Evolutionary conservation across 2,888 invertebrate genomes (phyloP).

Genomic region (Lepidonotus clava): DNA sequence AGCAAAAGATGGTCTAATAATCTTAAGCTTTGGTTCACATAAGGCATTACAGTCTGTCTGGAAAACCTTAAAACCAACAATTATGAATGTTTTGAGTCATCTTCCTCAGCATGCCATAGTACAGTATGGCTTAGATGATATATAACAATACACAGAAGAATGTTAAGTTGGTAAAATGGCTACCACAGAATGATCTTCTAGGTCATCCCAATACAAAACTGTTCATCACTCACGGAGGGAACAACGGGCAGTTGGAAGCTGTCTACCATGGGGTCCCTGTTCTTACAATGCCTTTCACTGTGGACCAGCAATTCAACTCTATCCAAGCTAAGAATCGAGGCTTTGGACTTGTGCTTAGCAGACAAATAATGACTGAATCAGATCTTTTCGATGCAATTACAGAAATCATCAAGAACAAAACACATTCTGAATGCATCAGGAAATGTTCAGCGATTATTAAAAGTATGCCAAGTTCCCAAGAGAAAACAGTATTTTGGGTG

Average conservation of each 20-base stretch:
- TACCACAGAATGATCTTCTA: constrained; percentile 44
- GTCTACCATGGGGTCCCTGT: constrained; percentile 26
- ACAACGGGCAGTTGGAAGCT: constrained; percentile 12
- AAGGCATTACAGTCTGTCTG: background rate
- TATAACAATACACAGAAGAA: background rate
- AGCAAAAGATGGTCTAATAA: constrained; percentile 10
- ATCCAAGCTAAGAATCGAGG: background rate
- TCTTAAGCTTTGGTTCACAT: background rate
- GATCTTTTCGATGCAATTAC: background rate
- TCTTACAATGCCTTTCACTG: constrained; percentile 24
- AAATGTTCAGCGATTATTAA: background rate
- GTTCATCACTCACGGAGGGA: constrained; percentile 21
- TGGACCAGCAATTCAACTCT: constrained; percentile 7
- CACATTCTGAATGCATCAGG: background rate
- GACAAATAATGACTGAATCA: background rate
- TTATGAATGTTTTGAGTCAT: background rate
- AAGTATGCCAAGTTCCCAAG: constrained; percentile 9
- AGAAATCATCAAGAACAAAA: constrained; percentile 4
- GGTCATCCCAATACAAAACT: constrained; percentile 18
- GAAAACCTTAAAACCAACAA: background rate
- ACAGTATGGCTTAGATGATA: constrained; percentile 26
- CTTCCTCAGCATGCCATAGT: background rate
- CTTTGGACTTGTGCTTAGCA: background rate
- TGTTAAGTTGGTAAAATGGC: constrained; percentile 32
- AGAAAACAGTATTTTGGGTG: background rate